These are phyloP conservation scores for Globia sparganii DNA, from an alignment of 2,888 invertebrate species.

Conservation along the genomic window DNA sequence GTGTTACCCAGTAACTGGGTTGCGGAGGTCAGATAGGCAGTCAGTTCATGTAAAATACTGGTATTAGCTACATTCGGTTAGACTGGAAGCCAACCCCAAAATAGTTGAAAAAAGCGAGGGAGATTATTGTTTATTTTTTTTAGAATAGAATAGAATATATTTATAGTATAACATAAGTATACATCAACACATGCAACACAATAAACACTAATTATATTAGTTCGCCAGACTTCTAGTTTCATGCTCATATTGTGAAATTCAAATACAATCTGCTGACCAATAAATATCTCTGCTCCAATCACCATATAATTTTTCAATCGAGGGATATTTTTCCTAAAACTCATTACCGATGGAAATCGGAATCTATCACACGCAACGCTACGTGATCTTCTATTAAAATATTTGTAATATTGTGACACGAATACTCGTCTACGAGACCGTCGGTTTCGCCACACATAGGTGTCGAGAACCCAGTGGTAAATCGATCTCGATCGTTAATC, in stretches of 20 bases:
- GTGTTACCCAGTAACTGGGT: background rate
- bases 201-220: too few relatives aligned
- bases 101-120: background rate
- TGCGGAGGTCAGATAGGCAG: background rate
- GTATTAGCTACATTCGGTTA: background rate
- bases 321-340: conserved; percentile 49
- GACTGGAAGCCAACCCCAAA: background rate
- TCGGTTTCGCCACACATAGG: conserved; percentile 58
- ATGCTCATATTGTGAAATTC: conserved; percentile 11
- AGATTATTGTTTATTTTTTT: too few relatives aligned
- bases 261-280: background rate
- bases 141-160: too few relatives aligned
- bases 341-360: conserved; percentile 57
- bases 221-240: background rate
- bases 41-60: background rate
- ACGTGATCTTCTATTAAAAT: conserved; percentile 62
- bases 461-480: conserved; percentile 62
- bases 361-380: conserved; percentile 50
- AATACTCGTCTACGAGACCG: conserved; percentile 47
- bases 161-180: too few relatives aligned
- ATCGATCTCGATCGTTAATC: conserved; percentile 62
- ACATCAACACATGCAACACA: too few relatives aligned
- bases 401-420: conserved; percentile 66
- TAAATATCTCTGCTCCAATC: conserved; percentile 13
- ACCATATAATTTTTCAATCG: conserved; percentile 28